Evolutionary conservation across 2,113 vertebrate species (phyloP).

Genomic region (Nothoprocta perdicaria): DNA sequence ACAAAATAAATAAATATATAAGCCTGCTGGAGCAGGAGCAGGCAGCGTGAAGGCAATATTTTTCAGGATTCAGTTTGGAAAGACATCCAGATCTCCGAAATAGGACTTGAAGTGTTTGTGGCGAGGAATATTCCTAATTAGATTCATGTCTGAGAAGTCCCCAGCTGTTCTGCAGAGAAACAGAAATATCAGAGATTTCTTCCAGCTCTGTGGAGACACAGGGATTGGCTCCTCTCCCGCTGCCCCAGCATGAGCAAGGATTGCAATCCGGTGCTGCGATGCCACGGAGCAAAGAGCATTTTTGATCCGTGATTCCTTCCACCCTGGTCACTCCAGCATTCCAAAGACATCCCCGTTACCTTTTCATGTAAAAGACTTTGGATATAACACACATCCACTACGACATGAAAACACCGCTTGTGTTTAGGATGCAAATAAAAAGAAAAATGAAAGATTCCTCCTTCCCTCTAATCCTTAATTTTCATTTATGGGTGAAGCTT

Average conservation of each 20-base stretch:
- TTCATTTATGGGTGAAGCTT: conserved; percentile 19
- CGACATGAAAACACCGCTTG: conserved; percentile 62
- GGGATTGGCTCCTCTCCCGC: conserved; percentile 17
- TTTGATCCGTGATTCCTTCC: conserved; percentile 10
- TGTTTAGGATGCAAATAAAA: conserved; percentile 43
- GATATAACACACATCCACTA: conserved; percentile 41
- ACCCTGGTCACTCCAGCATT: background rate
- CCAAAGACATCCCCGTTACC: conserved; percentile 9
- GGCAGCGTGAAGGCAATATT: conserved; percentile 48
- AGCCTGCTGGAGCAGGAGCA: background rate
- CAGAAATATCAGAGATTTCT: conserved; percentile 68
- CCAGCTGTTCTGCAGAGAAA: conserved; percentile 73
- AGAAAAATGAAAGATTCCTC: background rate
- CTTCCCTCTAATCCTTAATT: background rate
- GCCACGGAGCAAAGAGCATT: background rate
- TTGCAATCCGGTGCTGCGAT: conserved; percentile 52
- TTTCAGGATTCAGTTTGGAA: conserved; percentile 60
- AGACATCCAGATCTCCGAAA: conserved; percentile 69
- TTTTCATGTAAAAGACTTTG: conserved; percentile 41
- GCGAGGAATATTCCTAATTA: conserved; percentile 75
- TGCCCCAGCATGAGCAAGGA: conserved; percentile 38
- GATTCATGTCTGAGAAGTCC: conserved; percentile 69
- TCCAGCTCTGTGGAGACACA: conserved; percentile 45
- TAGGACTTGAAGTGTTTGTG: conserved; percentile 72
- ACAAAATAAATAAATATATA: background rate